Evolutionary conservation across 1,140 invertebrate species (phyloP).

Genomic region (Leguminivora glycinivorella): DNA sequence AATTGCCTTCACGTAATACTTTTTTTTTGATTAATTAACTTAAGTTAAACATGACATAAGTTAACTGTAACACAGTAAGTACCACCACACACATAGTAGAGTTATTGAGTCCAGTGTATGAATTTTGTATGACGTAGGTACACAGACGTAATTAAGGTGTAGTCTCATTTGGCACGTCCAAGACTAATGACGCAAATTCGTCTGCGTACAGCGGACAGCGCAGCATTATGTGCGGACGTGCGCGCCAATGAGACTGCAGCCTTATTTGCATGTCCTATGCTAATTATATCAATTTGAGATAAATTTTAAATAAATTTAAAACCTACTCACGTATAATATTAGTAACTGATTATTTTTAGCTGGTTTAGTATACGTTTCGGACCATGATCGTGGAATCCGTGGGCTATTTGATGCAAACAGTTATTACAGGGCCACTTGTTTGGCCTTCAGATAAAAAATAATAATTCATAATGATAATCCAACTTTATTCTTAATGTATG

Average conservation of each 20-base stretch:
- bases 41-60: too few species aligned
- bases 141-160: not conserved
- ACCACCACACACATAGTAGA: not conserved
- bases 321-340: too few species aligned
- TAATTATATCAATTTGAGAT: not conserved
- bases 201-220: conserved; percentile 14
- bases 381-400: too few species aligned
- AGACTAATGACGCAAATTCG: conserved; percentile 24
- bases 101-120: not conserved
- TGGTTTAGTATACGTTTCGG: too few species aligned
- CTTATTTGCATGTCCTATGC: conserved; percentile 1
- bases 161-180: conserved; percentile 17
- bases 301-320: not conserved
- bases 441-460: too few species aligned
- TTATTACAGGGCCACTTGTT: too few species aligned
- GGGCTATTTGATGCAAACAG: too few species aligned
- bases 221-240: conserved; percentile 10
- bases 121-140: not conserved
- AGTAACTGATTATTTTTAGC: too few species aligned
- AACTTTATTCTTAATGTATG: not conserved
- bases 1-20: too few species aligned
- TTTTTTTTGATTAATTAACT: too few species aligned
- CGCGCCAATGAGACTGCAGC: conserved; percentile 11
- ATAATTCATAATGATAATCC: too few species aligned
- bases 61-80: too few species aligned